Evolutionary conservation across 2,113 vertebrate genomes (phyloP).

Genomic region (Nycticorax nycticorax): DNA sequence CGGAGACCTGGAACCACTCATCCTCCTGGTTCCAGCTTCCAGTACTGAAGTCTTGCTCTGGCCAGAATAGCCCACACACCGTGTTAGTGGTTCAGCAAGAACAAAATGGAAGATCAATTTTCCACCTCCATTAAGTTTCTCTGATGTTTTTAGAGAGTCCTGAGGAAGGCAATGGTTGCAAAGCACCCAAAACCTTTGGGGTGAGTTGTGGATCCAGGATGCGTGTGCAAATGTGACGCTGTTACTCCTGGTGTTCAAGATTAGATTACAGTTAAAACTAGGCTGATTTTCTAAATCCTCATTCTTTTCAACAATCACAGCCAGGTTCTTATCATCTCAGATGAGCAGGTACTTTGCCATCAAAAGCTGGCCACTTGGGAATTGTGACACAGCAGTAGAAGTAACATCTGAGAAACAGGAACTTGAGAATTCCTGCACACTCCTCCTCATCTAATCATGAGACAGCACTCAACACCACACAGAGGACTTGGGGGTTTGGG

Average conservation of each 20-base stretch:
- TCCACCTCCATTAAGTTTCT: not conserved
- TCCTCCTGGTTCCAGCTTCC: not conserved
- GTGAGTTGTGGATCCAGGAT: not conserved
- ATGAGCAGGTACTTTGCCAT: not conserved
- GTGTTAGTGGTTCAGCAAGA: not conserved
- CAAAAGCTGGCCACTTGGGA: not conserved
- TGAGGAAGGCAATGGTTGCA: not conserved
- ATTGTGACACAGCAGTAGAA: not conserved
- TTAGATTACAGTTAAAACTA: not conserved
- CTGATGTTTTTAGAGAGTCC: not conserved
- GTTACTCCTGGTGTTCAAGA: not conserved
- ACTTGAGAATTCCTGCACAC: not conserved
- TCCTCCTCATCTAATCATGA: constrained; percentile 35
- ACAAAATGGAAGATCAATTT: not conserved
- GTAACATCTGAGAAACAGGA: not conserved
- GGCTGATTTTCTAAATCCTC: not conserved
- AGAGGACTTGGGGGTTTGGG: not conserved
- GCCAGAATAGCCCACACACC: not conserved
- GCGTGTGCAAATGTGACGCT: fast-evolving
- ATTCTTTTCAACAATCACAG: not conserved
- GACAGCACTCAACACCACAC: not conserved
- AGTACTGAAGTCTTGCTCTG: not conserved
- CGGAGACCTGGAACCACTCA: not conserved
- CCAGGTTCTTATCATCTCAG: not conserved
- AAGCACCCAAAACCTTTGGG: not conserved